These are phyloP conservation scores for Lycocerus yunnanus DNA, from an alignment of 2,888 invertebrate species.

Conservation along the genomic window DNA sequence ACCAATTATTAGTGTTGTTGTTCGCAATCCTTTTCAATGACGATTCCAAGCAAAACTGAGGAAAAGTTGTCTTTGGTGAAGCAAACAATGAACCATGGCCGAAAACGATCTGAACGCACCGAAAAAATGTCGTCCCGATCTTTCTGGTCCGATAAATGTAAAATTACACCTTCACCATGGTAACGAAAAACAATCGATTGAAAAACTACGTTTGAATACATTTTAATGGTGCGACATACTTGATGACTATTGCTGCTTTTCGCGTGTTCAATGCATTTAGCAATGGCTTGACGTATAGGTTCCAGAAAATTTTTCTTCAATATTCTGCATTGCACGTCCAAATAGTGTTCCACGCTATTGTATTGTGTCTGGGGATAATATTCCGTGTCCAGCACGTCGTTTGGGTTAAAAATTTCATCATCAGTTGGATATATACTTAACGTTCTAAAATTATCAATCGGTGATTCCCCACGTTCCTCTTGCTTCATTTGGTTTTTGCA, in stretches of 20 bases:
- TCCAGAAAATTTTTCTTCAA: slow-evolving; percentile 79
- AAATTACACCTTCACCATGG: slow-evolving; percentile 56
- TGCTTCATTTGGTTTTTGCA: too few relatives aligned
- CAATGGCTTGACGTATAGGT: slow-evolving; percentile 71
- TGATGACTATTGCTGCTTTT: too few relatives aligned
- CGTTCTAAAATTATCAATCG: slow-evolving; percentile 60
- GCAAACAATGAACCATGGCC: slow-evolving; percentile 75
- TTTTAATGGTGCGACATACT: too few relatives aligned
- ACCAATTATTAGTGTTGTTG: slow-evolving; percentile 58
- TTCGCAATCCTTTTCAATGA: slow-evolving; percentile 62
- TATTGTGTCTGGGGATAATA: slow-evolving; percentile 67
- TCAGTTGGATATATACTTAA: slow-evolving; percentile 60
- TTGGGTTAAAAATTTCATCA: slow-evolving; percentile 50
- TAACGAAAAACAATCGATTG: slow-evolving; percentile 54
- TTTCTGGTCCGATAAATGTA: slow-evolving; percentile 38
- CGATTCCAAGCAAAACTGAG: slow-evolving; percentile 70
- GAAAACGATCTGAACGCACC: slow-evolving; percentile 61
- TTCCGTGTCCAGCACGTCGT: slow-evolving; percentile 63
- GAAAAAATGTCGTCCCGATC: slow-evolving; percentile 49
- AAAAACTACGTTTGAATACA: slow-evolving; percentile 58
- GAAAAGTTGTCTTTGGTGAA: slow-evolving; percentile 73
- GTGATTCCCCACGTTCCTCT: too few relatives aligned
- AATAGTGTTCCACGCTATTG: slow-evolving; percentile 68
- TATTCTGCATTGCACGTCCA: slow-evolving; percentile 77
- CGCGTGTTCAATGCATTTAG: too few relatives aligned